A percentile compares a stretch with the other conserved stretches of the same genome.
These are phyloP conservation scores for Druon quercuslanigerum DNA, from an alignment of 1,140 invertebrate genomes.

Conservation along the genomic window DNA sequence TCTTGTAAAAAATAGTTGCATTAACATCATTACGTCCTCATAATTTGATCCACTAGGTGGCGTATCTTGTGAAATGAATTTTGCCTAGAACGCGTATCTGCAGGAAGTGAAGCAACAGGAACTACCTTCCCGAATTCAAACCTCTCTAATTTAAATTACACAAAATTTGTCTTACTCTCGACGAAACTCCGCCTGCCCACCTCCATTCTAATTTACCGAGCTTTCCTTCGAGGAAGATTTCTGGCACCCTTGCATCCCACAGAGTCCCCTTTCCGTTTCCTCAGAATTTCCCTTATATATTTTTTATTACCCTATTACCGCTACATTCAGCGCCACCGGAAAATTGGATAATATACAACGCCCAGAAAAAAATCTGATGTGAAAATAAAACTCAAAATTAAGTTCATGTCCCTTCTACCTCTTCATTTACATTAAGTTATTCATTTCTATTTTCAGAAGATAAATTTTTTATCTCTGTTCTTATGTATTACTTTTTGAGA, in stretches of 20 bases:
- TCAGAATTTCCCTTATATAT: conserved; percentile 12
- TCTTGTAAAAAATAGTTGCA: background rate
- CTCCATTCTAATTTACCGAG: conserved; percentile 50
- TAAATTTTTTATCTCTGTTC: background rate
- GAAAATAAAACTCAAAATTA: background rate
- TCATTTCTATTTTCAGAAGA: background rate
- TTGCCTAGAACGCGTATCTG: background rate
- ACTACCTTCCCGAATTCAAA: conserved; percentile 6
- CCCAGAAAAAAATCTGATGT: background rate
- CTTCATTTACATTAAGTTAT: background rate
- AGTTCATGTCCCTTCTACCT: background rate
- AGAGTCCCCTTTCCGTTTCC: background rate
- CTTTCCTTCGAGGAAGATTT: conserved; percentile 32
- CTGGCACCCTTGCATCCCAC: conserved; percentile 36
- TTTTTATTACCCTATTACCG: conserved; percentile 24
- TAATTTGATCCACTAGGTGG: conserved; percentile 9
- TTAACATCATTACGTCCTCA: background rate
- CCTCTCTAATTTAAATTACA: conserved; percentile 54
- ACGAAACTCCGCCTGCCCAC: conserved; percentile 42
- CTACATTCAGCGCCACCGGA: conserved; percentile 13
- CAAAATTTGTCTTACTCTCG: conserved; percentile 59
- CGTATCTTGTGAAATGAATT: background rate
- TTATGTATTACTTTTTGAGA: too few species aligned
- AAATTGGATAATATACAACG: conserved; percentile 13
- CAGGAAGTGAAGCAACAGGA: conserved; percentile 19